Percentiles rank a stretch among this genome's conserved stretches.
phyloP scores from a whole-genome alignment of 2,113 vertebrate species.

The Siniperca chuatsi region DNA sequence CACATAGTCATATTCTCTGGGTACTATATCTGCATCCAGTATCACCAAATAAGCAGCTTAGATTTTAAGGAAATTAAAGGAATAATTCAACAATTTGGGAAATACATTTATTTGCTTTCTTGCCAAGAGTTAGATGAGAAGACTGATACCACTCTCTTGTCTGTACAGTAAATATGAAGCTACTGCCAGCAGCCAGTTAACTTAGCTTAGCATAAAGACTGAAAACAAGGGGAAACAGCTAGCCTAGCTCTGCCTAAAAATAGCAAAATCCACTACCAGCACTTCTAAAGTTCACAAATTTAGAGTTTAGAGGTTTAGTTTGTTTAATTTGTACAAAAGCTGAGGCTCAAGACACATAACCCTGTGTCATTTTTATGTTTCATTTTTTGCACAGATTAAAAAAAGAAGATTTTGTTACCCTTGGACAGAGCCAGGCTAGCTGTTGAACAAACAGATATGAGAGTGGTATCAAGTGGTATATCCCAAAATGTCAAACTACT shows the following conservation, averaged over 20 bases:
- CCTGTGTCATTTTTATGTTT: neutral
- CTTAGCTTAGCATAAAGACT: slow-evolving; percentile 5
- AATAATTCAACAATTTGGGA: neutral
- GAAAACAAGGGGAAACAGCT: neutral
- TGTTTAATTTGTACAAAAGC: neutral
- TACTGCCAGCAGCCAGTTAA: neutral
- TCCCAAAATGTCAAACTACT: neutral
- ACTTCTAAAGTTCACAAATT: neutral
- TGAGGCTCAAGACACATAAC: too few species aligned
- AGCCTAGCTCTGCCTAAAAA: neutral
- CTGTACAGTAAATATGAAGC: neutral
- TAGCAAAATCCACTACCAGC: neutral
- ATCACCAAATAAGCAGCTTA: slow-evolving; percentile 13
- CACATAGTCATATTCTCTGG: neutral
- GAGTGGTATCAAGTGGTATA: neutral
- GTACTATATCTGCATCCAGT: neutral
- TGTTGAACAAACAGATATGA: neutral
- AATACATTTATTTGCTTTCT: neutral
- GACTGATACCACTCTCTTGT: neutral
- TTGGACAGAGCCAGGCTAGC: too few species aligned
- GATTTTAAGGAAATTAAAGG: neutral
- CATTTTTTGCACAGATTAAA: too few species aligned
- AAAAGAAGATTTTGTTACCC: too few species aligned
- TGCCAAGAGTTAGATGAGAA: neutral
- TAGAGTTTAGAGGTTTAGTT: neutral